Base-by-base conservation (phyloP, 1,140 invertebrate species). In the Magallana angulata region DNA sequence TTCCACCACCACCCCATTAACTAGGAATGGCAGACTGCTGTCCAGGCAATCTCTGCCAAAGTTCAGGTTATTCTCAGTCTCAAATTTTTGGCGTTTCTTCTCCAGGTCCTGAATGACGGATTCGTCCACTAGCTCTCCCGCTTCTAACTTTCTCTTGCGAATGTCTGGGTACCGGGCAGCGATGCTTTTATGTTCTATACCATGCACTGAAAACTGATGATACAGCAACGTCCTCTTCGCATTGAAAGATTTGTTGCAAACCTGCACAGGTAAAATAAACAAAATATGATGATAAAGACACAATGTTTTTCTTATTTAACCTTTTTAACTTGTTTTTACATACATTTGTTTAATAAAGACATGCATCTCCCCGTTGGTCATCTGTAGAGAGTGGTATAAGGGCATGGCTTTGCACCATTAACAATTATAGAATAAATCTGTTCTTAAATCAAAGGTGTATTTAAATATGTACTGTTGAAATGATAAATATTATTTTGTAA, bases 201-300 rank as follows among this genome's bases (percentile, higher is more conserved):
- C 91, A 87, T 94, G 94, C 36, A 92, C 68, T 12, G 90, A 88
- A 62, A 89, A 88, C 85, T 93, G 88, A 81, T 94, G 93, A 48
- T 92, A 88, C 68, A 94, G 92, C 16, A 94, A 89, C 59, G 91
- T 93, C 62, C 93, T 87, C 82, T 94, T 93, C 11, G 94, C 93
- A 83, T 93, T 94, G 87, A 94, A 94, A 56, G 90, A 87, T 87
- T 91, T 92, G 14, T 9, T 57, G 88, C 93, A 94, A 30, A 89
- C 87, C 94, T 94, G 90, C 58, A 91, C 90, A 84, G 84, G n/a
- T 56, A 7, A 48, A n/a, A 48, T 48, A 48, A 48, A 48, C 36
- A 48, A 48, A 48, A 48, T 4, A 48, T 48, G 36, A 48, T 48
- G 36, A 48, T 48, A 2, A 48, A 5, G 3, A 48, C 36, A 48